Percentiles rank a stretch among this genome's conserved stretches.
Evolutionary conservation across 1,140 invertebrate genomes (phyloP).

Genomic region (Leptopilina boulardi): DNA sequence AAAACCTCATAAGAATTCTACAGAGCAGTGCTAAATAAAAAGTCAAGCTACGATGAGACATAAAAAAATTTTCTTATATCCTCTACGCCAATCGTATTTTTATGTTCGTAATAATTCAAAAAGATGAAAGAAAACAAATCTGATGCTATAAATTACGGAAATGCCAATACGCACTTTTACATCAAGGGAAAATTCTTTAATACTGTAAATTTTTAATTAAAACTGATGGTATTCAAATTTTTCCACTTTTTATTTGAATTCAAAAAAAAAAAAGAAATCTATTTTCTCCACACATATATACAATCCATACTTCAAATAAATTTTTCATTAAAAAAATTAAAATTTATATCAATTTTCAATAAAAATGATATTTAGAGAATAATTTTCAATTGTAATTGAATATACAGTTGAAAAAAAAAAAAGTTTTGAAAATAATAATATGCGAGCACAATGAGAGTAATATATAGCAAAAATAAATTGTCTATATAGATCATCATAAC

Average conservation of each 20-base stretch:
- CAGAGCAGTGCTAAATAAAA: slow-evolving; percentile 12
- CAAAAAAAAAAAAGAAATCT: no score
- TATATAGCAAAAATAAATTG: slow-evolving; percentile 4
- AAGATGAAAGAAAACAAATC: slow-evolving; percentile 6
- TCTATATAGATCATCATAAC: slow-evolving; percentile 28
- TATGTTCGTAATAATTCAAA: background rate
- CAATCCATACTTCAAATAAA: no score
- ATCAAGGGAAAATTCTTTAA: background rate
- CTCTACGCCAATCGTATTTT: background rate
- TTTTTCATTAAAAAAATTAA: no score
- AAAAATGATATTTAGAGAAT: no score
- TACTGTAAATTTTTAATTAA: background rate
- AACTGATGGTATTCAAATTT: no score
- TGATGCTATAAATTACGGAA: background rate
- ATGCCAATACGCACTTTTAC: background rate
- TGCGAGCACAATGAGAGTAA: background rate
- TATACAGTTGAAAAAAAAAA: no score
- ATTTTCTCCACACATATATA: no score
- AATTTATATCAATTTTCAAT: no score
- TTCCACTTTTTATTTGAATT: no score
- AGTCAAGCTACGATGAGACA: slow-evolving; percentile 11
- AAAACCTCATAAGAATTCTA: background rate
- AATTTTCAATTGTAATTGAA: no score
- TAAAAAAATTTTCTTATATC: slow-evolving; percentile 3
- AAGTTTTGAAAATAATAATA: background rate